phyloP scores from a whole-genome alignment of 2,797 vertebrate species.

The Tachyglossus aculeatus region DNA sequence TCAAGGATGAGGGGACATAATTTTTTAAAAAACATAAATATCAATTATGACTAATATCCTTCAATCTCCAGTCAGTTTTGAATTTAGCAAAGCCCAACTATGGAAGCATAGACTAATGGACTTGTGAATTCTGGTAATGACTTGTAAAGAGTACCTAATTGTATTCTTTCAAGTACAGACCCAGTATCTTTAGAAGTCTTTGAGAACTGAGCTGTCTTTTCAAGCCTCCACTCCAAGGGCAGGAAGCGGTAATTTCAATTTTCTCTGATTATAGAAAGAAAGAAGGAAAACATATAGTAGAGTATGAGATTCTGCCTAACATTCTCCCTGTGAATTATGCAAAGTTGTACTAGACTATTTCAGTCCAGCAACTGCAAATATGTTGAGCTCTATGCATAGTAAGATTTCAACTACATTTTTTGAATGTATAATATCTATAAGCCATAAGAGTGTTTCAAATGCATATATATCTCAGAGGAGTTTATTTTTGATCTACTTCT shows the following conservation, averaged over 20 bases:
- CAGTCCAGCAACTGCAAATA: neutral
- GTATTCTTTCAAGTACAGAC: neutral
- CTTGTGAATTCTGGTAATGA: neutral
- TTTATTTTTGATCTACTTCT: too few relatives aligned
- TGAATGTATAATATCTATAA: too few relatives aligned
- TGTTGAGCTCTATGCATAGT: neutral
- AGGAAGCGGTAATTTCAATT: neutral
- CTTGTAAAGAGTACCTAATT: neutral
- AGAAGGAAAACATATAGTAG: neutral
- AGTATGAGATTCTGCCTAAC: neutral
- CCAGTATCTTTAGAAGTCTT: neutral
- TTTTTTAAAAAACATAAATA: too few relatives aligned
- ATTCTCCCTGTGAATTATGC: constrained; percentile 15
- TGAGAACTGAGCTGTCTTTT: neutral
- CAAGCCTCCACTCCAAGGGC: neutral
- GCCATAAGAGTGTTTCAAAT: too few relatives aligned
- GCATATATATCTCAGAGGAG: too few relatives aligned
- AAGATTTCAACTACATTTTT: neutral
- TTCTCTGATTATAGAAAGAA: neutral
- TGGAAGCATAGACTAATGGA: neutral
- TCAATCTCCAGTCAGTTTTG: neutral
- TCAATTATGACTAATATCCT: neutral
- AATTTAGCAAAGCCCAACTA: neutral
- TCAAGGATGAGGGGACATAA: too few relatives aligned
- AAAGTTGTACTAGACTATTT: neutral